A percentile compares a stretch with the other conserved stretches of the same genome.
Conservation (phyloP, 2,888 invertebrate genomes). For the Neocrepidodera transversa region DNA sequence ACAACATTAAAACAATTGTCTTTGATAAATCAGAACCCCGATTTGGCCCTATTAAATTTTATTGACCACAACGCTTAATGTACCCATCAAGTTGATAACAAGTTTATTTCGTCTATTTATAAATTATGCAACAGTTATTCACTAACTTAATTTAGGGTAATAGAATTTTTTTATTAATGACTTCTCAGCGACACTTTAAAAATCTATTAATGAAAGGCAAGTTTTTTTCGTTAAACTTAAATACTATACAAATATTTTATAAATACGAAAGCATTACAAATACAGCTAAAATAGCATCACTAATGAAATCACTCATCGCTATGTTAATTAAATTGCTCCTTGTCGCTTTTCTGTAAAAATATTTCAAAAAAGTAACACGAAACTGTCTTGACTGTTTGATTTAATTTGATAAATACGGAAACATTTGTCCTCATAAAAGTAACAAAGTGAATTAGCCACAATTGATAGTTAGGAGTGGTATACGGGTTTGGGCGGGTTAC, state of each 20-base stretch:
- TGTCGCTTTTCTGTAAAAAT: conserved; percentile 1
- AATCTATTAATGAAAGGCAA: no score
- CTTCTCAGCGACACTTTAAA: no score
- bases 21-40: not conserved
- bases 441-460: no score
- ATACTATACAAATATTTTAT: no score
- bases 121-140: conserved; percentile 24
- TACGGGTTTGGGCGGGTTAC: not conserved
- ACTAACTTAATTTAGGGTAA: no score
- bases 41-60: not conserved
- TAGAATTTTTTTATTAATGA: no score
- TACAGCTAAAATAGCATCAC: not conserved
- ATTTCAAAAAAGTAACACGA: conserved; percentile 2
- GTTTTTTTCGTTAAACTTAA: no score
- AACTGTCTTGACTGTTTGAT: not conserved
- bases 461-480: not conserved
- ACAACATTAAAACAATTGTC: not conserved
- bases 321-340: not conserved
- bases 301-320: not conserved
- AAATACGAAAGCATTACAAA: no score
- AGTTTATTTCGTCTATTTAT: conserved; percentile 36
- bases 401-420: conserved; percentile 16
- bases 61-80: not conserved
- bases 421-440: conserved; percentile 14
- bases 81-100: conserved; percentile 19